A percentile compares a stretch with the other conserved stretches of the same genome.
These are phyloP conservation scores for Philotrypesis tridentata DNA, from an alignment of 1,140 invertebrate genomes.

Conservation along the genomic window DNA sequence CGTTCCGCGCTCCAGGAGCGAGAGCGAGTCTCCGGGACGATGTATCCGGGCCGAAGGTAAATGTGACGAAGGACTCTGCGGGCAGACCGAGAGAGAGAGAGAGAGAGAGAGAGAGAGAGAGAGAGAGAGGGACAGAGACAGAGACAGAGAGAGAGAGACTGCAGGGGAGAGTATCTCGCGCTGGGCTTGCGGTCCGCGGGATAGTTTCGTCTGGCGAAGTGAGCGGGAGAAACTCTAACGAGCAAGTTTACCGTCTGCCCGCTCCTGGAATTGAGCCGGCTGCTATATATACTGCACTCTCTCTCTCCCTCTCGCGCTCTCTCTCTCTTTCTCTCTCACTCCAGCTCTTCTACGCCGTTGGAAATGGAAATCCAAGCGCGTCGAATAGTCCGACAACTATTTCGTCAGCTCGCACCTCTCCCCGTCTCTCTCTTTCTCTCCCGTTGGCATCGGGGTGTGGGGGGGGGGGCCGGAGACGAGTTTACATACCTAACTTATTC, in stretches of 20 bases:
- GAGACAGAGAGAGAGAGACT: too few species aligned
- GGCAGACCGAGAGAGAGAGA: neutral
- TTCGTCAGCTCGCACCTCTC: conserved; percentile 48
- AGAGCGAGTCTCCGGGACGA: neutral
- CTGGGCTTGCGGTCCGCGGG: conserved; percentile 3
- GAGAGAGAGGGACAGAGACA: too few species aligned
- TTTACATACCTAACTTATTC: conserved; percentile 36
- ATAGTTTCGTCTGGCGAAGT: conserved; percentile 35
- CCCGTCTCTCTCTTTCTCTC: neutral
- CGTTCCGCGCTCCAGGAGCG: too few species aligned
- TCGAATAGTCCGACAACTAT: conserved; percentile 57
- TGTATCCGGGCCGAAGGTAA: conserved; percentile 35
- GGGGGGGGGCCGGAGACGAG: neutral
- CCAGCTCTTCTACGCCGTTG: neutral
- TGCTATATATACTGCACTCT: neutral
- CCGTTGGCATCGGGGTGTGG: too few species aligned
- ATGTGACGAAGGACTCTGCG: conserved; percentile 27
- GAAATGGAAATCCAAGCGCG: conserved; percentile 35
- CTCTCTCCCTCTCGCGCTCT: neutral
- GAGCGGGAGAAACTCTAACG: conserved; percentile 53
- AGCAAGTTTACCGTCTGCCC: conserved; percentile 51
- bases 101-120: too few species aligned
- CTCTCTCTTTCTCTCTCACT: neutral
- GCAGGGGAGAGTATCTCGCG: neutral
- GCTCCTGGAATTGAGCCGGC: conserved; percentile 40